Base-by-base conservation (phyloP, 2,113 vertebrate species). In the Pantherophis guttatus region DNA sequence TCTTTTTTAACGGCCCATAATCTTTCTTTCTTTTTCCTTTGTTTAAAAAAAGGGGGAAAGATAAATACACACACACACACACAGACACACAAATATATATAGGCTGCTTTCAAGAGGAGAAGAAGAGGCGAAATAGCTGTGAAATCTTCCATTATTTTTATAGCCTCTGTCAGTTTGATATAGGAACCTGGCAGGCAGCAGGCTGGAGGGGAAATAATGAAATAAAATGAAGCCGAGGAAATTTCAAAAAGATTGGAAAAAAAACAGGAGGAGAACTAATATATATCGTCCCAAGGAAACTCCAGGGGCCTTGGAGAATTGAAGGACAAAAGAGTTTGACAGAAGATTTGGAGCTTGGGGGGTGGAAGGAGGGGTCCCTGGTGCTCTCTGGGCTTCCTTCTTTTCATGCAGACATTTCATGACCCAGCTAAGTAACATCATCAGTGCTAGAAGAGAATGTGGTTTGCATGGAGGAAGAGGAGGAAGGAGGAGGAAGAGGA, bases 141-240 rank as follows among this genome's bases (percentile, higher is more conserved):
- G 13, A 92, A 88, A 62, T 88, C 50, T 44, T 86, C 91, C 24
- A 88, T 92, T 70, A 88, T 75, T 53, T 88, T 92, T 92, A 92
- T 29, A 15, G 29, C 48, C 59, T 59, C 17, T 88, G 91, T 92
- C 91, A 87, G 33, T 88, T 92, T 88, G 58, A 92, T 53, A 33
- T 26, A 70, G n/a, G 91, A 44, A 54, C 54, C 44, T 15, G 5
- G 26, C 29, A 24, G 3, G 6, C 29, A 21, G 23, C 4, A 87
- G 23, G 86, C 87, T 53, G 86, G 11, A 33, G 86, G 86, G 19
- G 15, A 87, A 70, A 70, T 1, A 15, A 70, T 70, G 86, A 53
- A 62, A 59, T 19, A 91, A 86, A 86, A 58, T 7, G 8, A 91
- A 87, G 44, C 23, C 10, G 3, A 52, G 29, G 11, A 87, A 3